Evolutionary conservation across 2,797 vertebrate genomes (phyloP).

Genomic region (Silurus lanzhouensis): DNA sequence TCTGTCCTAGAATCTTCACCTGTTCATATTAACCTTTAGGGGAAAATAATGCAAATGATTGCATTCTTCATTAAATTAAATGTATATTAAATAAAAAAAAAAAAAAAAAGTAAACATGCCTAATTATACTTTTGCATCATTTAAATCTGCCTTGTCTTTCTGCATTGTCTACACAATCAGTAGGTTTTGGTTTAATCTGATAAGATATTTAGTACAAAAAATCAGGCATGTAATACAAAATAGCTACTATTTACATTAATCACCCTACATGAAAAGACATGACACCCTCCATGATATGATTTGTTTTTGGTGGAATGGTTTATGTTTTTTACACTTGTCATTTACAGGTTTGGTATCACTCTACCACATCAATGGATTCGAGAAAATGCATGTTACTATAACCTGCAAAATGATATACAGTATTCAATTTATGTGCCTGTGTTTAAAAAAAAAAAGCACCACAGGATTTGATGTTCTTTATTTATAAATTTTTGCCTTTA

Average conservation of each 20-base stretch:
- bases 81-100: not conserved
- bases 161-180: not conserved
- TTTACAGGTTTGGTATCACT: not conserved
- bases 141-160: not conserved
- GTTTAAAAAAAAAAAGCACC: too few species aligned
- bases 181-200: too few species aligned
- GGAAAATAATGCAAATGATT: not conserved
- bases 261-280: not conserved
- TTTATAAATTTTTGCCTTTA: too few species aligned
- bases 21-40: not conserved
- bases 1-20: not conserved
- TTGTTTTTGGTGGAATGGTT: not conserved
- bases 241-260: not conserved
- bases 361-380: not conserved
- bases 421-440: too few species aligned
- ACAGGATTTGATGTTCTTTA: too few species aligned
- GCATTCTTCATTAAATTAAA: too few species aligned
- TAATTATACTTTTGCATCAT: not conserved
- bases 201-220: too few species aligned
- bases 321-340: not conserved
- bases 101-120: too few species aligned
- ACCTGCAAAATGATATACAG: too few species aligned
- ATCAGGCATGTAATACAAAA: not conserved
- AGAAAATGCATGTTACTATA: not conserved
- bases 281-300: not conserved